Evolutionary conservation across 2,888 invertebrate species (phyloP).

Genomic region (Glaucopsyche alexis): DNA sequence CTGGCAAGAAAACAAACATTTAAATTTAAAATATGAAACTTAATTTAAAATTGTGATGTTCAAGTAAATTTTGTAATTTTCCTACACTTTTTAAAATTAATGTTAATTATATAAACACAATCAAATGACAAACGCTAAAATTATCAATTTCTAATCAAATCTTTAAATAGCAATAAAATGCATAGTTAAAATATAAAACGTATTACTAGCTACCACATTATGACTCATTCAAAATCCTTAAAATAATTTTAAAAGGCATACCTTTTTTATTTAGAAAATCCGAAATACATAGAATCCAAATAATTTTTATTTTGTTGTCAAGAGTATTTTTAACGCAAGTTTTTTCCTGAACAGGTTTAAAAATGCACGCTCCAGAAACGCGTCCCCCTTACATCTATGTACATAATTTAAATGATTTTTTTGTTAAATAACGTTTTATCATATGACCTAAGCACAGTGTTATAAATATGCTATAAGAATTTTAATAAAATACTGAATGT

Average conservation of each 20-base stretch:
- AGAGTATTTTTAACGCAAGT: background rate
- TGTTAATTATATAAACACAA: background rate
- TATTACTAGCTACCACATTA: background rate
- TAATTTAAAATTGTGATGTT: background rate
- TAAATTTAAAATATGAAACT: background rate
- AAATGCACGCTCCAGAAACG: slow-evolving; percentile 19
- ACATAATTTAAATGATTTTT: background rate
- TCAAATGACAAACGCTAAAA: background rate
- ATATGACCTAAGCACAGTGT: background rate
- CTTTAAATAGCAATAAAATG: background rate
- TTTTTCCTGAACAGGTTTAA: background rate
- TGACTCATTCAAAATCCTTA: background rate
- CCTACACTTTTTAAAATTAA: background rate
- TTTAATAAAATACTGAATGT: slow-evolving; percentile 9
- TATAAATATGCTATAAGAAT: slow-evolving; percentile 21
- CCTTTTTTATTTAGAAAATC: background rate
- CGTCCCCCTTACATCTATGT: background rate
- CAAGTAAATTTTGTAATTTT: background rate
- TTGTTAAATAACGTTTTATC: slow-evolving; percentile 24
- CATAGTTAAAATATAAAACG: background rate
- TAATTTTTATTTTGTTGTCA: background rate
- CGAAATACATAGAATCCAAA: background rate
- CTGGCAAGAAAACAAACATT: background rate
- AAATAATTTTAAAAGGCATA: background rate
- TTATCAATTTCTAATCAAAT: background rate